A percentile compares a stretch with the other conserved stretches of the same genome.
phyloP scores from a whole-genome alignment of 2,888 invertebrate genomes.

The Argyresthia goedartella region DNA sequence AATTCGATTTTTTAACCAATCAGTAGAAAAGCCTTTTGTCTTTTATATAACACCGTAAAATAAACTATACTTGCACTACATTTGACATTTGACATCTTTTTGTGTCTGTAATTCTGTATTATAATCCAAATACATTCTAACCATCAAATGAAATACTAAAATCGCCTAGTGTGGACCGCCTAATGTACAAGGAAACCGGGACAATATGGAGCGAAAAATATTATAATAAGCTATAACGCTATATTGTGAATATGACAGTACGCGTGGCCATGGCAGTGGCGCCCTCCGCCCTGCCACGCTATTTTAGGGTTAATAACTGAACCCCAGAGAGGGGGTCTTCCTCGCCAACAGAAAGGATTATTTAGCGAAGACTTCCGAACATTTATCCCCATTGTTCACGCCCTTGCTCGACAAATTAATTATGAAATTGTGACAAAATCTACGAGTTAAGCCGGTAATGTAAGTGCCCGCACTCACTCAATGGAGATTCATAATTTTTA shows the following conservation, averaged over 20 bases:
- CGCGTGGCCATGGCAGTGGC: constrained; percentile 51
- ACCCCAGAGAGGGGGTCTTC: constrained; percentile 44
- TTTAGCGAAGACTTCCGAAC: constrained; percentile 51
- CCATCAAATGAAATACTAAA: not conserved
- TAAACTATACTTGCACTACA: not conserved
- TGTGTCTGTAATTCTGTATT: too few species aligned
- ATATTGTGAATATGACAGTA: constrained; percentile 65
- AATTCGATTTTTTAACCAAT: not conserved
- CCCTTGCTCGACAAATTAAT: constrained; percentile 39
- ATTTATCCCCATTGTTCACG: constrained; percentile 54
- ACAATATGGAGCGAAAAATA: constrained; percentile 57
- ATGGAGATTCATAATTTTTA: too few species aligned
- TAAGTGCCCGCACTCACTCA: not conserved
- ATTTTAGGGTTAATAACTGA: constrained; percentile 49
- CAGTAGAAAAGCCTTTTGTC: not conserved
- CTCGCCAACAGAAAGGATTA: constrained; percentile 59
- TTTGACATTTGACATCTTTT: too few species aligned
- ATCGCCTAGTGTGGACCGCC: not conserved
- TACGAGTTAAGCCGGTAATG: not conserved
- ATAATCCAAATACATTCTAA: too few species aligned
- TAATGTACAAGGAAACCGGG: constrained; percentile 14
- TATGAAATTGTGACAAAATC: constrained; percentile 23
- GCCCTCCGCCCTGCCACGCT: constrained; percentile 32
- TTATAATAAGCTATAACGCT: constrained; percentile 64
- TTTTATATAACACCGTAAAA: not conserved